Percentiles rank a stretch among this genome's conserved stretches.
These are phyloP conservation scores for Cartodere bifasciata DNA, from an alignment of 2,888 invertebrate genomes.

Conservation along the genomic window DNA sequence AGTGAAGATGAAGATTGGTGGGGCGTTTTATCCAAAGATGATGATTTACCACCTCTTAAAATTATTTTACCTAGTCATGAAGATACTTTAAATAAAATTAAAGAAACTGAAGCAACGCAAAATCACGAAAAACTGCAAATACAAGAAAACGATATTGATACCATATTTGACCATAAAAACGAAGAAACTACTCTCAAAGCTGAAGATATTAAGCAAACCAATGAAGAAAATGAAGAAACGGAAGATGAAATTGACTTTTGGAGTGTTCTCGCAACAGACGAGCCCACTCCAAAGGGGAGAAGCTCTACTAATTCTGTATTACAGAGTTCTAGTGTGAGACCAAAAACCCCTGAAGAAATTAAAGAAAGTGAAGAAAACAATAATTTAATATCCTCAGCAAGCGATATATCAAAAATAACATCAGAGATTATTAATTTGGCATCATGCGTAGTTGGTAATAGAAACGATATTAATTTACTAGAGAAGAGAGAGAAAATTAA, in stretches of 20 bases:
- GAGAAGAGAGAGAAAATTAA: too few species aligned
- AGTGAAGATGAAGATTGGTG: slow-evolving; percentile 20
- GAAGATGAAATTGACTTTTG: slow-evolving; percentile 4
- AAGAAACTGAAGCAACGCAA: neutral
- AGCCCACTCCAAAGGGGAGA: too few species aligned
- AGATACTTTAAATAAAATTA: neutral
- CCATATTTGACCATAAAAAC: slow-evolving; percentile 9
- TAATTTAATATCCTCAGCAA: neutral
- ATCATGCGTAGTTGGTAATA: too few species aligned
- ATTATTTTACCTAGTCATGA: neutral
- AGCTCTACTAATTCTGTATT: too few species aligned
- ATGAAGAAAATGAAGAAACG: slow-evolving; percentile 10
- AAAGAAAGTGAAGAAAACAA: slow-evolving; percentile 1
- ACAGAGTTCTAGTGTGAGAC: too few species aligned
- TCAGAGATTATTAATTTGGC: neutral
- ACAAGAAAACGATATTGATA: neutral
- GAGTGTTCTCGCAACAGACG: too few species aligned
- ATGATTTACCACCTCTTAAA: slow-evolving; percentile 10
- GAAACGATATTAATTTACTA: too few species aligned
- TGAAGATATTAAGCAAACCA: slow-evolving; percentile 6
- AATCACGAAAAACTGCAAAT: neutral
- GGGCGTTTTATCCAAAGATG: slow-evolving; percentile 21
- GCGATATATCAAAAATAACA: neutral
- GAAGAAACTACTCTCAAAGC: slow-evolving; percentile 20
- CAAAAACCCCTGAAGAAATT: too few species aligned